Evolutionary conservation across 2,888 invertebrate species (phyloP).

Genomic region (Blastobasis lacticolella): DNA sequence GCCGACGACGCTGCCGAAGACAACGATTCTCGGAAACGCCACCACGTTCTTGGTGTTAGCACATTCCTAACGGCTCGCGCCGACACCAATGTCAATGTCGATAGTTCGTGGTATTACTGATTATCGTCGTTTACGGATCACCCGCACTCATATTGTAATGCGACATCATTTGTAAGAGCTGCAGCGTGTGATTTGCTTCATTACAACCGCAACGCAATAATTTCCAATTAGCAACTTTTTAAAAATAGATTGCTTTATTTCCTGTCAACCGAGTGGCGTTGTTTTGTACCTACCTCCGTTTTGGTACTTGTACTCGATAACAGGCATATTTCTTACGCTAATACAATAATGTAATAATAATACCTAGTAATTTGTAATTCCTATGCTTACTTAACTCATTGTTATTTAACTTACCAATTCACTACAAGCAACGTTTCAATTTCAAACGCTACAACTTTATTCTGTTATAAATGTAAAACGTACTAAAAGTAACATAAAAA

Average conservation of each 20-base stretch:
- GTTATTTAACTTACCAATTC: too few relatives aligned
- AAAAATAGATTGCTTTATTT: constrained; percentile 39
- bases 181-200: background rate
- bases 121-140: too few relatives aligned
- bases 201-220: background rate
- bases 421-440: too few relatives aligned
- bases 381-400: too few relatives aligned
- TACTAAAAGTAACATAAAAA: too few relatives aligned
- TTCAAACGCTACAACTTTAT: too few relatives aligned
- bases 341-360: too few relatives aligned
- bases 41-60: constrained; percentile 48
- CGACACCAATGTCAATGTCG: constrained; percentile 65
- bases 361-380: too few relatives aligned
- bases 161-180: too few relatives aligned
- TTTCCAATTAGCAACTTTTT: constrained; percentile 13
- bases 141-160: too few relatives aligned
- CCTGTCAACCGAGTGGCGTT: constrained; percentile 23
- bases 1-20: constrained; percentile 45
- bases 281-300: constrained; percentile 19
- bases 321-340: constrained; percentile 12
- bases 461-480: too few relatives aligned
- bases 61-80: constrained; percentile 25
- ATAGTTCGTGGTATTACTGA: constrained; percentile 26
- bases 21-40: constrained; percentile 51
- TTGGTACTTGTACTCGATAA: constrained; percentile 8